Evolutionary conservation across 2,797 vertebrate genomes (phyloP).

Genomic region (Lacerta agilis): DNA sequence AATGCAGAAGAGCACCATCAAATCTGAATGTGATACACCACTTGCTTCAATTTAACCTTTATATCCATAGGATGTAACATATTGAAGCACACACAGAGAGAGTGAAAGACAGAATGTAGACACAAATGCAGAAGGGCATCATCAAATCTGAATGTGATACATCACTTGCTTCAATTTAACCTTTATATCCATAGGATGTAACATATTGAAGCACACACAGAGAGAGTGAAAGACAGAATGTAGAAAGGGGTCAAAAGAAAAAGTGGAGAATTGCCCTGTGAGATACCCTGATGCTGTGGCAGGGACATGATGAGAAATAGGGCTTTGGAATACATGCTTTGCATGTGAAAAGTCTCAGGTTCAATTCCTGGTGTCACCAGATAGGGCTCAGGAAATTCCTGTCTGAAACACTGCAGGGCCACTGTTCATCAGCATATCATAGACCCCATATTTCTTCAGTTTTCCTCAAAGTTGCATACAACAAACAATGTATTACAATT

Average conservation of each 20-base stretch:
- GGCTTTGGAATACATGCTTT: background rate
- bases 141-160: background rate
- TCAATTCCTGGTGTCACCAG: too few relatives aligned
- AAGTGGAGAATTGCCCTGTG: background rate
- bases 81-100: background rate
- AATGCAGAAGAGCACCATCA: background rate
- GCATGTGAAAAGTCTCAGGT: too few relatives aligned
- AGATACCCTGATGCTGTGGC: background rate
- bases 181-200: background rate
- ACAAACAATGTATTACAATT: too few relatives aligned
- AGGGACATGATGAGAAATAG: background rate
- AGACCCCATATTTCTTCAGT: too few relatives aligned
- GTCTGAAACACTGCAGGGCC: too few relatives aligned
- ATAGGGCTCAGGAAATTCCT: too few relatives aligned
- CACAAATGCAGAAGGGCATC: background rate
- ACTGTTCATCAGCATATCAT: too few relatives aligned
- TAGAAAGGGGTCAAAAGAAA: background rate
- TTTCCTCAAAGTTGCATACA: too few relatives aligned
- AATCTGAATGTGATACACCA: constrained; percentile 4
- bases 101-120: background rate
- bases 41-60: constrained; percentile 26
- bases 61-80: constrained; percentile 1
- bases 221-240: background rate
- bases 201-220: background rate
- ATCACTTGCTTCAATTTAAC: constrained; percentile 31